Evolutionary conservation across 1,140 invertebrate genomes (phyloP), one percentile per base, ranked within the genome.

Genomic region (Meloidogyne exigua): DNA sequence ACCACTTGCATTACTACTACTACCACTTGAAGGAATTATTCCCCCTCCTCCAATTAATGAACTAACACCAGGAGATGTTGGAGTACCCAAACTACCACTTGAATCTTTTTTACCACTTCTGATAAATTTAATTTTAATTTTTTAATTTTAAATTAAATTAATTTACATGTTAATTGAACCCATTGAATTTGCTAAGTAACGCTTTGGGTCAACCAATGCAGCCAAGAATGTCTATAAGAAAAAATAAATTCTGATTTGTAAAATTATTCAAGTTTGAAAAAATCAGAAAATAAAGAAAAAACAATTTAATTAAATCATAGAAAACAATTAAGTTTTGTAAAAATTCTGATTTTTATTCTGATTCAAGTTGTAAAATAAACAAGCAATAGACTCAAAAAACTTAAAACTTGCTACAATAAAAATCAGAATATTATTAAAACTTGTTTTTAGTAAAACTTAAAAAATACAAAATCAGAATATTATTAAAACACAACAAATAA

Each of bases 141-240:
- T 5, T 36, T 80, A 18, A 62, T 28, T 13, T 10, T 21, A 39
- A 26, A 13, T 72, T 39, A 71, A 67, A 28, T 36, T 63, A n/a
- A n/a, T 77, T 80, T 74, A 82, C 80, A 82, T 65, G 21, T 57
- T 76, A n/a, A 82, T 26, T 2, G 76, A 74, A 42, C 64, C 72
- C 25, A 83, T 67, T 28, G 68, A 69, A 68, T 77, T 83, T 15
- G 80, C 77, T 70, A 83, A 73, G 64, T 83, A 86, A 39, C 69
- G 67, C 36, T 85, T 87, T 15, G 85, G 85, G 75, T 86, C 83
- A 12, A 86, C 84, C 18, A 86, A 76, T 42, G 86, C 86, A n/a
- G 80, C 82, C 26, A 86, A 68, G 57, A 86, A 81, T 18, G 80
- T 80, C 75, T 73, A 5, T 0, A 25, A 66, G 28, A 32, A 15